Evolutionary conservation across 2,797 vertebrate species (phyloP).

Genomic region (Cyclopterus lumpus): DNA sequence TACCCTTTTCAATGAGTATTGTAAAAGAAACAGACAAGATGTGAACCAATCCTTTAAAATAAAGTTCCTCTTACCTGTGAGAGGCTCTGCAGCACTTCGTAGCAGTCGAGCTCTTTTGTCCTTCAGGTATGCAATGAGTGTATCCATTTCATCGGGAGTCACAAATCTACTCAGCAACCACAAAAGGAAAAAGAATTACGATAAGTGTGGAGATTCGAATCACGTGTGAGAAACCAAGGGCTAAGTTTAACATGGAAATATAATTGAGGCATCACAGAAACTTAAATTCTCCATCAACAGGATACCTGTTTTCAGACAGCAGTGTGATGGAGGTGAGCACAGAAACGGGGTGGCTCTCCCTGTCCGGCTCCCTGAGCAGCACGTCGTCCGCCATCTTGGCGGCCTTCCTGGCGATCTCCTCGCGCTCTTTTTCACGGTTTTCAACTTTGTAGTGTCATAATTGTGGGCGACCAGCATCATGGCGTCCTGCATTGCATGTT

Average conservation of each 20-base stretch:
- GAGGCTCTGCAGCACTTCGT: slow-evolving; percentile 82
- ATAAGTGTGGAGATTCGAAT: neutral
- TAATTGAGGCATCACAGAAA: neutral
- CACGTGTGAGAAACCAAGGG: neutral
- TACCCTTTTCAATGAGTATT: neutral
- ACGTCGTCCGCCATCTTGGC: slow-evolving; percentile 98
- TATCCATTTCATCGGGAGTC: slow-evolving; percentile 92
- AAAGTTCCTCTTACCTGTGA: slow-evolving; percentile 79
- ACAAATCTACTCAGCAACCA: slow-evolving; percentile 83
- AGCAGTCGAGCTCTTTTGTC: slow-evolving; percentile 90
- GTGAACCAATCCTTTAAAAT: neutral
- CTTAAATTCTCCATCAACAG: neutral
- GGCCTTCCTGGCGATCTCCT: slow-evolving; percentile 94
- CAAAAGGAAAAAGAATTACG: neutral
- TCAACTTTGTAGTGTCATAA: slow-evolving; percentile 94
- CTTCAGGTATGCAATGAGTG: slow-evolving; percentile 91
- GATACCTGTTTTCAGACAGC: slow-evolving; percentile 89
- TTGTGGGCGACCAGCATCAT: slow-evolving; percentile 97
- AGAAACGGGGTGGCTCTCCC: slow-evolving; percentile 89
- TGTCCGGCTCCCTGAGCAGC: slow-evolving; percentile 90
- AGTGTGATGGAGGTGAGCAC: slow-evolving; percentile 90
- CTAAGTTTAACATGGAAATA: neutral
- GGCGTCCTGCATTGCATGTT: slow-evolving; percentile 98
- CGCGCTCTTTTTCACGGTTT: slow-evolving; percentile 93
- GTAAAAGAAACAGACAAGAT: too few species aligned